These are phyloP conservation scores for Silurus meridionalis DNA, from an alignment of 2,113 vertebrate species.

Conservation along the genomic window DNA sequence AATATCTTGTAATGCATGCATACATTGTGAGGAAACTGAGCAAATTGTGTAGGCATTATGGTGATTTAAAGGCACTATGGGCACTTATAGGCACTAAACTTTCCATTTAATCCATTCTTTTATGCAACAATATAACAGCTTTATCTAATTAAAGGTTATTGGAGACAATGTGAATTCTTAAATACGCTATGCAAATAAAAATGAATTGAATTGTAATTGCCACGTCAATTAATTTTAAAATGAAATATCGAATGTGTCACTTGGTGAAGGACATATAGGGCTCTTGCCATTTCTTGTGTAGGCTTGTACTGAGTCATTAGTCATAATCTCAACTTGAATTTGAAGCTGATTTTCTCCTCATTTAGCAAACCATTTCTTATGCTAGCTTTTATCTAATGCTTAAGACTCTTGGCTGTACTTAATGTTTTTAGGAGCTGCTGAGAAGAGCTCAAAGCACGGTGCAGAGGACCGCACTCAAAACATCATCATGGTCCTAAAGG, in stretches of 20 bases:
- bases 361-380: not conserved
- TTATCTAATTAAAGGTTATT: too few species aligned
- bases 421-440: constrained; percentile 81
- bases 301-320: not conserved
- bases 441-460: constrained; percentile 97
- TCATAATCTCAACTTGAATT: not conserved
- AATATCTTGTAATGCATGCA: not conserved
- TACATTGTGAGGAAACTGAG: not conserved
- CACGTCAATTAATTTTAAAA: not conserved
- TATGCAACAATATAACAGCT: too few species aligned
- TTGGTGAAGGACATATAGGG: not conserved
- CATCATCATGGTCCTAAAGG: constrained; percentile 98
- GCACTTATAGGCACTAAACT: too few species aligned
- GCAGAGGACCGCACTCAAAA: constrained; percentile 96
- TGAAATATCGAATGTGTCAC: not conserved
- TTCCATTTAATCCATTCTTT: too few species aligned
- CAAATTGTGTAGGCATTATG: too few species aligned
- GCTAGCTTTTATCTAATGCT: not conserved
- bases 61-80: too few species aligned
- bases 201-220: not conserved
- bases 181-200: too few species aligned
- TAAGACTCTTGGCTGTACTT: not conserved
- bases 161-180: too few species aligned
- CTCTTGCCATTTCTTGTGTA: not conserved
- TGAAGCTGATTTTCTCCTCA: not conserved